Evolutionary conservation across 2,888 invertebrate species (phyloP).

Genomic region (Parnassius apollo): DNA sequence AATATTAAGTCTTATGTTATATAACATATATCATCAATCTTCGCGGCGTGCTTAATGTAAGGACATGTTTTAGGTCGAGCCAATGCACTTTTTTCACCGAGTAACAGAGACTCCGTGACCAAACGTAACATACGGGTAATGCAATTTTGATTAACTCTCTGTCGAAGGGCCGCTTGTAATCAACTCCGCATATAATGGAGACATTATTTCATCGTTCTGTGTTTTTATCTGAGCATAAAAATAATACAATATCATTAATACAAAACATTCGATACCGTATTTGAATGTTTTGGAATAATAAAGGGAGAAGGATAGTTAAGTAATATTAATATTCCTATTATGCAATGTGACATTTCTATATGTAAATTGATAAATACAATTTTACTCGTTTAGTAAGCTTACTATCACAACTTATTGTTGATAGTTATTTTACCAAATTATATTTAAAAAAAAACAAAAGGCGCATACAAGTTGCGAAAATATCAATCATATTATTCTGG

Average conservation of each 20-base stretch:
- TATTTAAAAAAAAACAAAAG: too few species aligned
- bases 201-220: slow-evolving; percentile 54
- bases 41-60: slow-evolving; percentile 29
- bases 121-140: slow-evolving; percentile 61
- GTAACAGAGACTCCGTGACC: slow-evolving; percentile 55
- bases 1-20: slow-evolving; percentile 5
- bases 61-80: slow-evolving; percentile 33
- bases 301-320: too few species aligned
- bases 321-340: too few species aligned
- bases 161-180: slow-evolving; percentile 49
- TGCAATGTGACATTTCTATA: too few species aligned
- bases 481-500: too few species aligned
- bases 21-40: slow-evolving; percentile 56
- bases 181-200: slow-evolving; percentile 54
- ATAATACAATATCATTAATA: not conserved
- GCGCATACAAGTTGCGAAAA: too few species aligned
- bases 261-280: too few species aligned
- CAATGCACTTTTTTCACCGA: slow-evolving; percentile 43
- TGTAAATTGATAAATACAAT: too few species aligned
- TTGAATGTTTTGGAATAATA: too few species aligned
- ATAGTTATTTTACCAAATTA: too few species aligned
- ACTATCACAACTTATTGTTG: too few species aligned
- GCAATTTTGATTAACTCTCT: slow-evolving; percentile 73
- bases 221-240: slow-evolving; percentile 11
- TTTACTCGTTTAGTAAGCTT: too few species aligned